Conservation (phyloP, 1,140 invertebrate species). For the Lutraria rhynchaena region DNA sequence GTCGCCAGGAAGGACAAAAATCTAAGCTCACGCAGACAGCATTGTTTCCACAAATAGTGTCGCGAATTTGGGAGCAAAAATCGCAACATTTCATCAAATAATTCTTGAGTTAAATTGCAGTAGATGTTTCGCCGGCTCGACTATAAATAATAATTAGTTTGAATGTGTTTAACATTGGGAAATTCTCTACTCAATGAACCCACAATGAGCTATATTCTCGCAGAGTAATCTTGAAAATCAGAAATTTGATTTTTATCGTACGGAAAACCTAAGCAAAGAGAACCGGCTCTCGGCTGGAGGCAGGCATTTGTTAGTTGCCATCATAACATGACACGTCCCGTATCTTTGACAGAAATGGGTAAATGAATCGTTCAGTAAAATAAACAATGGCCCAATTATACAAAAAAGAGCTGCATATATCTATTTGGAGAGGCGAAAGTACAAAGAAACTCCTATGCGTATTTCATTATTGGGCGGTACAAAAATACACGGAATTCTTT, state of each 20-base stretch:
- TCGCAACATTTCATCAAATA: too few species aligned
- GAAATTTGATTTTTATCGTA: constrained; percentile 32
- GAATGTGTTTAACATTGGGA: too few species aligned
- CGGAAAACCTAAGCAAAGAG: constrained; percentile 19
- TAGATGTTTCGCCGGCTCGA: too few species aligned
- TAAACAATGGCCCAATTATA: constrained; percentile 43
- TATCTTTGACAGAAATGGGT: constrained; percentile 16
- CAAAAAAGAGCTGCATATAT: background rate
- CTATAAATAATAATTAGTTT: too few species aligned
- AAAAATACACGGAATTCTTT: too few species aligned
- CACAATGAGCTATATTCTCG: background rate
- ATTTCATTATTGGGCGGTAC: too few species aligned
- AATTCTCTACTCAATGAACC: background rate
- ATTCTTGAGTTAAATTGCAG: too few species aligned
- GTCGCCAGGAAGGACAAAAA: too few species aligned
- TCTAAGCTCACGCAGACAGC: too few species aligned
- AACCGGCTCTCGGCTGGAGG: constrained; percentile 21
- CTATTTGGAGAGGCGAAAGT: background rate
- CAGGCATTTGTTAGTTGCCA: constrained; percentile 15
- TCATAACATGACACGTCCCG: constrained; percentile 29
- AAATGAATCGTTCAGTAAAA: constrained; percentile 9
- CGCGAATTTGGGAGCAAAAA: too few species aligned
- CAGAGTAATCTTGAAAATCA: constrained; percentile 34
- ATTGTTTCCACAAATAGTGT: too few species aligned
- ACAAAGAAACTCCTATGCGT: background rate